A percentile compares a stretch with the other conserved stretches of the same genome.
These are phyloP conservation scores for Megamerina dolium DNA, from an alignment of 2,888 invertebrate genomes.

Conservation along the genomic window DNA sequence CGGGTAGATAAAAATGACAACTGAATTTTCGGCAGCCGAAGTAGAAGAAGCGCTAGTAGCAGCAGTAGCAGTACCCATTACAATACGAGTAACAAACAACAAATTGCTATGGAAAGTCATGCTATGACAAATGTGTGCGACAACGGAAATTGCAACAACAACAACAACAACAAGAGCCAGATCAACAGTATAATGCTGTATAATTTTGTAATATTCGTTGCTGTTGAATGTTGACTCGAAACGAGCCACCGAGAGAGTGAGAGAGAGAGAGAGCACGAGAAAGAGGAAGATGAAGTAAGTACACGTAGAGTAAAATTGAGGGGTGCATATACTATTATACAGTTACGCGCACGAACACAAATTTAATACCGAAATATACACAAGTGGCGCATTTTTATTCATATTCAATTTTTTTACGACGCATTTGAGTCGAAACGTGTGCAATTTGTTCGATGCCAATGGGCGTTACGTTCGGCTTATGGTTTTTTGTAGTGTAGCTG, in stretches of 20 bases:
- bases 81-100: too few relatives aligned
- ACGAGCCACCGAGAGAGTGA: too few relatives aligned
- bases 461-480: slow-evolving; percentile 13
- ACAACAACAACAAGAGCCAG: neutral
- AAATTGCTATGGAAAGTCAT: neutral
- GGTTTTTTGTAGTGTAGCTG: too few relatives aligned
- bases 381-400: slow-evolving; percentile 21
- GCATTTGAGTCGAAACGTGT: neutral
- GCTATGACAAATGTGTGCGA: neutral
- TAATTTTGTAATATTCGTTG: too few relatives aligned
- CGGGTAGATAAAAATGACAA: neutral
- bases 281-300: too few relatives aligned
- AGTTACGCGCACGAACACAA: neutral
- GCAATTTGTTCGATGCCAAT: slow-evolving; percentile 16
- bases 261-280: too few relatives aligned
- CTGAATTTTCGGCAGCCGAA: neutral
- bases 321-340: neutral
- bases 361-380: neutral
- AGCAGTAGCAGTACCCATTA: too few relatives aligned
- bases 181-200: too few relatives aligned
- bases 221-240: too few relatives aligned
- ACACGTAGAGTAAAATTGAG: too few relatives aligned
- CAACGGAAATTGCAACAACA: neutral
- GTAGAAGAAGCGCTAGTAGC: too few relatives aligned
- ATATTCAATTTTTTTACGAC: slow-evolving; percentile 35